A percentile compares a stretch with the other conserved stretches of the same genome.
Evolutionary conservation across 2,113 vertebrate species (phyloP).

Genomic region (Varanus komodoensis): DNA sequence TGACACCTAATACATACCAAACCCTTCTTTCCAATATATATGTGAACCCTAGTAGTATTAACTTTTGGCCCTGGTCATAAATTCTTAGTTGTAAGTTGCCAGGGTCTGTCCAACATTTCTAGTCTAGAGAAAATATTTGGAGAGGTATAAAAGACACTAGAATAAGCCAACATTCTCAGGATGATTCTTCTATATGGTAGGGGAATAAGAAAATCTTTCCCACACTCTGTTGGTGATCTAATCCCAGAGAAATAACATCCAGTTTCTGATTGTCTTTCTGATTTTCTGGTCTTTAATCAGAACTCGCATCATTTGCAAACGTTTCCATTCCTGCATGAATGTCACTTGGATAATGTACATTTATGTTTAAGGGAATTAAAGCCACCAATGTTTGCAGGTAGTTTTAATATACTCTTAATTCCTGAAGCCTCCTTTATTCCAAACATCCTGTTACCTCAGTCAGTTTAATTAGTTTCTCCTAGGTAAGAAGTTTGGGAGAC

Average conservation of each 20-base stretch:
- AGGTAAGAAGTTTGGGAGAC: background rate
- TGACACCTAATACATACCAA: background rate
- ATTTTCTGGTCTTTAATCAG: background rate
- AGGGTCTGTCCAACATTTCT: conserved; percentile 6
- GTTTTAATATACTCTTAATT: background rate
- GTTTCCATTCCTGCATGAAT: background rate
- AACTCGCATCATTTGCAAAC: background rate
- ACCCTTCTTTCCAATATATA: background rate
- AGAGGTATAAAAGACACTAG: conserved; percentile 6
- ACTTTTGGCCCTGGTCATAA: background rate
- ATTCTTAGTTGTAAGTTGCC: background rate
- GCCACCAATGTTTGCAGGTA: background rate
- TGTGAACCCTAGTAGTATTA: background rate
- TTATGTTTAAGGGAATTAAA: background rate
- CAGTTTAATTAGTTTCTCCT: background rate
- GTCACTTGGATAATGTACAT: background rate
- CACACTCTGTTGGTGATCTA: conserved; percentile 5
- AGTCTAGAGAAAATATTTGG: conserved; percentile 22
- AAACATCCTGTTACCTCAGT: background rate
- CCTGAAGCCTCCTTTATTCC: background rate
- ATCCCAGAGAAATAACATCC: background rate
- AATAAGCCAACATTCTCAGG: background rate
- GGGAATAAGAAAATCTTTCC: background rate
- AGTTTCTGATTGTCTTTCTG: background rate
- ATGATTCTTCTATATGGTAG: background rate